phyloP scores from a whole-genome alignment of 2,888 invertebrate species.

The Anorthoa munda region DNA sequence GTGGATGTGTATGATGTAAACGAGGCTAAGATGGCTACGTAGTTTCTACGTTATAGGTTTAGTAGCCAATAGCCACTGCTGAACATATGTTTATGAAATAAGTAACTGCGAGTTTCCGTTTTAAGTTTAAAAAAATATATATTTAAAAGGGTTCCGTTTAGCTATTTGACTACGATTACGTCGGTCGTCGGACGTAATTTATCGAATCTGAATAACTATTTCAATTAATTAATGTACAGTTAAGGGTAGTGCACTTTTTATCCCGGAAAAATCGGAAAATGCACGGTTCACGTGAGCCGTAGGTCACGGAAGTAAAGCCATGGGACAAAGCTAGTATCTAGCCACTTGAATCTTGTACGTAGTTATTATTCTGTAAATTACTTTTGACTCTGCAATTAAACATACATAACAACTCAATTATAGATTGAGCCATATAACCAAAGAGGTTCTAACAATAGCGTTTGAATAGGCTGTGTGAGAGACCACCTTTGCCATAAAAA shows the following conservation, averaged over 20 bases:
- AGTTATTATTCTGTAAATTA: neutral
- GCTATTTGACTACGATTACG: neutral
- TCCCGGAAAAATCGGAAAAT: too few relatives aligned
- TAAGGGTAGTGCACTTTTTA: too few relatives aligned
- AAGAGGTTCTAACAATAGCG: conserved; percentile 39
- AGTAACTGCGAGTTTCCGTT: neutral
- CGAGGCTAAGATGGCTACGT: conserved; percentile 6
- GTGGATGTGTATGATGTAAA: too few relatives aligned
- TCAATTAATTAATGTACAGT: too few relatives aligned
- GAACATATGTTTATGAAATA: neutral
- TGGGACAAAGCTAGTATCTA: too few relatives aligned
- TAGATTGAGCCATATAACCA: conserved; percentile 19
- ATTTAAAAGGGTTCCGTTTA: neutral
- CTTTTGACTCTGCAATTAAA: neutral
- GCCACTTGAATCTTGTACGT: neutral
- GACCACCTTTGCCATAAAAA: conserved; percentile 35
- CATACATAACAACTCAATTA: conserved; percentile 9
- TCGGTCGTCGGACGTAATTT: too few relatives aligned
- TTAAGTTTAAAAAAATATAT: neutral
- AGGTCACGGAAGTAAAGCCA: too few relatives aligned
- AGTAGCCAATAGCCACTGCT: neutral
- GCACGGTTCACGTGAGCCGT: too few relatives aligned
- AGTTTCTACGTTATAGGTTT: neutral
- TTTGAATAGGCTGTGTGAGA: conserved; percentile 34
- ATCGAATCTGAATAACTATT: neutral